phyloP scores from a whole-genome alignment of 2,113 vertebrate species.

The Corvus moneduloides region DNA sequence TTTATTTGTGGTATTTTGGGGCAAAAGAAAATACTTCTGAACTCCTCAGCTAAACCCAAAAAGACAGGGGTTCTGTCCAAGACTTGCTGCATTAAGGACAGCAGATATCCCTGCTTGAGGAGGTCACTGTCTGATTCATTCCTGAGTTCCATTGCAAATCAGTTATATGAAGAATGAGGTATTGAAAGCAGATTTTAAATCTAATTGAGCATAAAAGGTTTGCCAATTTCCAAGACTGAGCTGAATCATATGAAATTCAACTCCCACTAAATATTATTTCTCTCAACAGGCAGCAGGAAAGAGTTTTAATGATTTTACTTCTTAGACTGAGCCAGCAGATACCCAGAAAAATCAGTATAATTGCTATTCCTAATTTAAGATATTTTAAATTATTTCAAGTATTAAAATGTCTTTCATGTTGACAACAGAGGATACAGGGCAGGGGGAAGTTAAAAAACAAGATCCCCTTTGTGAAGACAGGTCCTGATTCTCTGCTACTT shows the following conservation, averaged over 20 bases:
- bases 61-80: neutral
- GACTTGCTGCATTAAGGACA: neutral
- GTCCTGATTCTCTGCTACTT: neutral
- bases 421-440: neutral
- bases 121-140: neutral
- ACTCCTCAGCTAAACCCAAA: neutral
- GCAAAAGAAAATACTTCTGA: neutral
- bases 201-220: slow-evolving; percentile 13
- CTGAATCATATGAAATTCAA: slow-evolving; percentile 45
- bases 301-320: slow-evolving; percentile 40
- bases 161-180: slow-evolving; percentile 20
- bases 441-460: neutral
- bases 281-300: slow-evolving; percentile 28
- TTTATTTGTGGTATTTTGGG: neutral
- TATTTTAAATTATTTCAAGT: slow-evolving; percentile 22
- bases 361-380: neutral
- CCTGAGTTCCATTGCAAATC: neutral
- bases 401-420: neutral
- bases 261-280: slow-evolving; percentile 38
- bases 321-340: neutral
- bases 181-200: slow-evolving; percentile 28
- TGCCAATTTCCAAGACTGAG: slow-evolving; percentile 23
- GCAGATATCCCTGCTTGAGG: neutral
- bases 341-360: neutral
- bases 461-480: neutral